Conservation (phyloP, 1,140 invertebrate genomes). For the Cydia strobilella region DNA sequence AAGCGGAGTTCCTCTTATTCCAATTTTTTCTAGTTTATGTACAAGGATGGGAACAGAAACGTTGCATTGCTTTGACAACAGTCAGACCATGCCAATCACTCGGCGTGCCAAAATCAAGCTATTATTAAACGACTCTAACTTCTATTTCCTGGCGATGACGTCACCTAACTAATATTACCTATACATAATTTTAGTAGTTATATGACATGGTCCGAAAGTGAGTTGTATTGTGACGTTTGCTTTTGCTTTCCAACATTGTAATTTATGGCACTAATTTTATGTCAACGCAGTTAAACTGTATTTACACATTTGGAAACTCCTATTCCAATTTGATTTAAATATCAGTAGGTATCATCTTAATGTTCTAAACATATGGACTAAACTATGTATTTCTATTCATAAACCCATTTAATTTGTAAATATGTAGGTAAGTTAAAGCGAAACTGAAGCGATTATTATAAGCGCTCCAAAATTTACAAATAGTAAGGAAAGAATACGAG, state of each 20-base stretch:
- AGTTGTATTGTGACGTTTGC: neutral
- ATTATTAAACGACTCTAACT: slow-evolving; percentile 21
- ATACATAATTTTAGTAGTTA: neutral
- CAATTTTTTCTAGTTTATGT: too few species aligned
- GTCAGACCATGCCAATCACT: slow-evolving; percentile 25
- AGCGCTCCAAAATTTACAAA: too few species aligned
- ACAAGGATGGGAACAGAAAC: too few species aligned
- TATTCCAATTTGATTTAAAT: too few species aligned
- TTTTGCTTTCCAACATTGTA: neutral
- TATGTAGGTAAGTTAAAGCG: too few species aligned
- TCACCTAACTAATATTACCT: neutral
- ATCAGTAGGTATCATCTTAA: too few species aligned
- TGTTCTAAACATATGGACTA: too few species aligned
- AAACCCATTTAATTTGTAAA: too few species aligned
- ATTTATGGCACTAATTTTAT: neutral
- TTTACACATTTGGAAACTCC: neutral
- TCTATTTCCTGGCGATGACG: slow-evolving; percentile 6
- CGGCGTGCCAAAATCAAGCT: slow-evolving; percentile 12
- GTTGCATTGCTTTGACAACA: neutral
- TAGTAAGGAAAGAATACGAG: too few species aligned
- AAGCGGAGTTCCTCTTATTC: too few species aligned
- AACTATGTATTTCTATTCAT: too few species aligned
- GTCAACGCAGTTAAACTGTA: neutral
- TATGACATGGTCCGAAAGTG: neutral
- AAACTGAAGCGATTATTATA: too few species aligned